phyloP scores from a whole-genome alignment of 37 sponge, comb jelly and placozoan species.

The Aphrocallistes beatrix region DNA sequence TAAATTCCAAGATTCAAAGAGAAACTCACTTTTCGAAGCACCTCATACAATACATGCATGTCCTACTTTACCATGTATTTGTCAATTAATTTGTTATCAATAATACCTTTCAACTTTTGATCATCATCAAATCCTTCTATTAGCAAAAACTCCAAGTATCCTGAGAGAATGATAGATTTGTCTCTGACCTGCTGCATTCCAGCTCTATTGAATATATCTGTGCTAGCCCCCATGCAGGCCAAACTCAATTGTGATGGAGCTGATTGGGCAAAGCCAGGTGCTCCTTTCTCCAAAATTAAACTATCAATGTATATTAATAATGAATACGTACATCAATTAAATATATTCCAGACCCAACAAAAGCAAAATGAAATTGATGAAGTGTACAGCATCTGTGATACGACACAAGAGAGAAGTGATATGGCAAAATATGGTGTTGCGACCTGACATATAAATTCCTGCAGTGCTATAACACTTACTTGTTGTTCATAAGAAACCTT shows the following conservation, averaged over 20 bases:
- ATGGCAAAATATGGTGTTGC: too few species aligned
- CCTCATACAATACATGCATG: too few species aligned
- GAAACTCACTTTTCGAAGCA: too few species aligned
- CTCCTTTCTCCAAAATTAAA: conserved; percentile 50
- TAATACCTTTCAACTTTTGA: background rate
- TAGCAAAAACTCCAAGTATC: conserved; percentile 74
- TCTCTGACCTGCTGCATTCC: conserved; percentile 40
- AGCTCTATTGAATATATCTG: conserved; percentile 50
- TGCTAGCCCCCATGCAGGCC: conserved; percentile 33
- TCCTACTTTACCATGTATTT: too few species aligned
- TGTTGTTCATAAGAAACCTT: conserved; percentile 49
- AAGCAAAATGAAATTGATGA: too few species aligned
- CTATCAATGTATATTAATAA: too few species aligned
- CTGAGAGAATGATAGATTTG: conserved; percentile 71
- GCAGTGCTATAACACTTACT: background rate
- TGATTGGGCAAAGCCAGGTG: conserved; percentile 65
- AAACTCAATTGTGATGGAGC: conserved; percentile 51
- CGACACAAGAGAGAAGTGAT: too few species aligned
- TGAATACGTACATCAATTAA: too few species aligned
- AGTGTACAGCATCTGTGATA: too few species aligned
- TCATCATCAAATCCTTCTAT: conserved; percentile 25
- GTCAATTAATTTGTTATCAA: too few species aligned
- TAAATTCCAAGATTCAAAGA: too few species aligned
- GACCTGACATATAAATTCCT: background rate
- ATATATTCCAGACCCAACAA: too few species aligned